phyloP scores from a whole-genome alignment of 1,140 invertebrate genomes.

The Drosophila kohkoa region DNA sequence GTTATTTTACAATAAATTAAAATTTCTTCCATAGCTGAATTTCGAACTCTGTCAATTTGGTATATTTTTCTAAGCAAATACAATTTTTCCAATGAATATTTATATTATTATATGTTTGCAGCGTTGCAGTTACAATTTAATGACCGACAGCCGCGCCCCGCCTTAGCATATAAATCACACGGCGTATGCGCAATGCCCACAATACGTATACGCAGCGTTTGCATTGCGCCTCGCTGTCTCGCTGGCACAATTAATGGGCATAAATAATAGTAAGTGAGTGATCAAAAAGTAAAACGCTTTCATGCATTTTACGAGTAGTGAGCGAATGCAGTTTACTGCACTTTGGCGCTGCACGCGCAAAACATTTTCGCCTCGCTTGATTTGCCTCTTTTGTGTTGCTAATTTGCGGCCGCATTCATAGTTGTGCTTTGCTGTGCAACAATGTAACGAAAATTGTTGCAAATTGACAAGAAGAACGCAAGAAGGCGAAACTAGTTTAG shows the following conservation, averaged over 20 bases:
- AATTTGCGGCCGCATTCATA: constrained; percentile 43
- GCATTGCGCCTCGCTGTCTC: background rate
- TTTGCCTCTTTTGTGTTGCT: constrained; percentile 51
- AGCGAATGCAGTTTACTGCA: constrained; percentile 49
- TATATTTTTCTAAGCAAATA: too few species aligned
- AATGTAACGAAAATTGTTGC: constrained; percentile 45
- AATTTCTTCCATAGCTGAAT: background rate
- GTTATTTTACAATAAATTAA: background rate
- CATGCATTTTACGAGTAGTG: constrained; percentile 21
- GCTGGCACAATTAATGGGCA: constrained; percentile 32
- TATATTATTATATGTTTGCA: background rate
- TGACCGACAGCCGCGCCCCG: background rate
- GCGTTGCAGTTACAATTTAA: background rate
- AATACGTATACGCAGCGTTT: constrained; percentile 57
- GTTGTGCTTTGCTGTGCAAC: constrained; percentile 37
- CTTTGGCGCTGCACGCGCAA: constrained; percentile 36
- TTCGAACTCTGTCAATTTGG: too few species aligned
- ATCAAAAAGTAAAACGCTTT: constrained; percentile 33
- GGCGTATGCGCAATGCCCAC: constrained; percentile 51
- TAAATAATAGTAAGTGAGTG: constrained; percentile 33
- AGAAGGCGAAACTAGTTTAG: constrained; percentile 71
- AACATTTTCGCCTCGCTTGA: constrained; percentile 42
- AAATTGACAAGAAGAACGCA: constrained; percentile 32
- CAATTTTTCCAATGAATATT: background rate
- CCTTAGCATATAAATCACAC: constrained; percentile 14